These are phyloP conservation scores for Heliconius eleuchia DNA, from an alignment of 1,140 invertebrate species.

Conservation along the genomic window DNA sequence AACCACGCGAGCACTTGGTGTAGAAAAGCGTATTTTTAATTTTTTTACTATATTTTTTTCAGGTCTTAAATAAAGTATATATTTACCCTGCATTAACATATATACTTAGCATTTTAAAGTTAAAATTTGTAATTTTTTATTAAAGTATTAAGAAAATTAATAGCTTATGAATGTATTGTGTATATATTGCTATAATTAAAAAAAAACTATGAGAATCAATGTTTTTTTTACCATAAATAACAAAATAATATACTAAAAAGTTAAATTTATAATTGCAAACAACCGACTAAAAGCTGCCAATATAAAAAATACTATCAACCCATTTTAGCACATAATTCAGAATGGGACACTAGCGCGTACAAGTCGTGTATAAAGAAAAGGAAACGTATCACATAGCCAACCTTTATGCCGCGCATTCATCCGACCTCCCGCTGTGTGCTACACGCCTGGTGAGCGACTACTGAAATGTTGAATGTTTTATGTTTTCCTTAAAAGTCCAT, in stretches of 20 bases:
- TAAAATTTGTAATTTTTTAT: too few species aligned
- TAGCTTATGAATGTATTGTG: too few species aligned
- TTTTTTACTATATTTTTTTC: too few species aligned
- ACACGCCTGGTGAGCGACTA: constrained; percentile 56
- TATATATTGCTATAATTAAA: too few species aligned
- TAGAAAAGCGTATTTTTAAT: too few species aligned
- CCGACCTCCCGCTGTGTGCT: constrained; percentile 51
- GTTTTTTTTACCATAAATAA: too few species aligned
- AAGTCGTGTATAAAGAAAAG: constrained; percentile 58
- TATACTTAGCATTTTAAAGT: too few species aligned
- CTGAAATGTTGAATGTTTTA: constrained; percentile 53
- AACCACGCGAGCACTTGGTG: too few species aligned
- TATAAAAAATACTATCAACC: not conserved
- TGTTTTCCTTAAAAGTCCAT: constrained; percentile 22
- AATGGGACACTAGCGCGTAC: constrained; percentile 45
- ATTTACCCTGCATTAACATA: too few species aligned
- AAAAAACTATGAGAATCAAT: too few species aligned
- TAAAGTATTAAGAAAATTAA: too few species aligned
- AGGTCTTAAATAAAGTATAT: too few species aligned
- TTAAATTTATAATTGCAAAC: not conserved
- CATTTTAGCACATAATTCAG: constrained; percentile 21
- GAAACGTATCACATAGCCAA: constrained; percentile 54
- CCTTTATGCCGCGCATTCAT: constrained; percentile 63
- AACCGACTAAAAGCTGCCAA: not conserved
- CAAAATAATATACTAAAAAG: not conserved